These are phyloP conservation scores for Peromyscus maniculatus DNA, from an alignment of 2,113 vertebrate species.

Conservation along the genomic window DNA sequence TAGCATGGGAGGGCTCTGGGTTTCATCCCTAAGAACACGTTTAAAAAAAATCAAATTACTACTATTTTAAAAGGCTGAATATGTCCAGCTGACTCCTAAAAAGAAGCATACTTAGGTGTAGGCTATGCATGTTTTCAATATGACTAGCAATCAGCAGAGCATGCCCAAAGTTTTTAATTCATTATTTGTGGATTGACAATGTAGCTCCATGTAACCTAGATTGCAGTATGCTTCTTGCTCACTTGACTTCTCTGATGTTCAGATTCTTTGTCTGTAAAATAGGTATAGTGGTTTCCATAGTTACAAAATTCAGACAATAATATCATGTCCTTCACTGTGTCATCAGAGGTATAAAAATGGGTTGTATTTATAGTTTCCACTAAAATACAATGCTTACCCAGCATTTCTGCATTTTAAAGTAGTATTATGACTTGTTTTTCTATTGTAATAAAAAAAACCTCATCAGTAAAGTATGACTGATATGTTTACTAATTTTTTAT, in stretches of 20 bases:
- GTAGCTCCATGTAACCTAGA: neutral
- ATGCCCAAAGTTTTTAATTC: neutral
- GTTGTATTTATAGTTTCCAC: slow-evolving; percentile 10
- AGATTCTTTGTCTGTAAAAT: slow-evolving; percentile 2
- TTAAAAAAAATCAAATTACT: neutral
- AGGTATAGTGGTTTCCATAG: neutral
- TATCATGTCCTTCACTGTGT: neutral
- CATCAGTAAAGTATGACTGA: neutral
- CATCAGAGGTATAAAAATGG: neutral
- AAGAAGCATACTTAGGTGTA: neutral
- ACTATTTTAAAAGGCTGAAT: slow-evolving; percentile 1
- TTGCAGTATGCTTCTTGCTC: neutral
- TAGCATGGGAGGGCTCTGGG: neutral
- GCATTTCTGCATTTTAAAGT: neutral
- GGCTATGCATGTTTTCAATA: neutral
- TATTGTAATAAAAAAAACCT: slow-evolving; percentile 33
- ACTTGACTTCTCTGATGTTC: neutral
- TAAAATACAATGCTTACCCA: slow-evolving; percentile 12
- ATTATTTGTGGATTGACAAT: neutral
- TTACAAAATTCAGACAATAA: neutral
- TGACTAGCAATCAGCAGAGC: neutral
- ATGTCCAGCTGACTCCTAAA: neutral
- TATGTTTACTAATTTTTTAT: neutral
- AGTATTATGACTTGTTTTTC: neutral
- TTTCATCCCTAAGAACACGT: neutral